Evolutionary conservation across 2,888 invertebrate genomes (phyloP).

Genomic region (Drosophila macrospina): DNA sequence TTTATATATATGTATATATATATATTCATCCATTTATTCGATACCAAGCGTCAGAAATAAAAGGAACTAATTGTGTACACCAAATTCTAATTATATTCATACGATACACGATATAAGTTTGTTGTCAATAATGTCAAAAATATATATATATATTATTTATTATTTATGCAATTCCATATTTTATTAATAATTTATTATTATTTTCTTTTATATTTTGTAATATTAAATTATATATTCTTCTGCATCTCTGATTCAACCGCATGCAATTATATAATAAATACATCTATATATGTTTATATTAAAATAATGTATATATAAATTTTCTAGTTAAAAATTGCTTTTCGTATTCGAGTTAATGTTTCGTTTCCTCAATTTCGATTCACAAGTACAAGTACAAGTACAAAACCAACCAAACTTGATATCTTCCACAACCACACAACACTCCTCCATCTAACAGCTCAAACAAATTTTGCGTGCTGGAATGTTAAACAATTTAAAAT

Average conservation of each 20-base stretch:
- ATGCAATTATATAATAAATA: constrained; percentile 33
- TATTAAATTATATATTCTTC: constrained; percentile 34
- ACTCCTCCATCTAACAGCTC: constrained; percentile 15
- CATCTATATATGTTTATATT: constrained; percentile 27
- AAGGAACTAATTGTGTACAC: constrained; percentile 52
- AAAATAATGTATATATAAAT: constrained; percentile 47
- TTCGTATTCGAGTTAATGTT: constrained; percentile 60
- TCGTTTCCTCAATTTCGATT: constrained; percentile 71
- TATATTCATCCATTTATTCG: constrained; percentile 23
- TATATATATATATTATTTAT: no score
- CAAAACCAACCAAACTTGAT: constrained; percentile 41
- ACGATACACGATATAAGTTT: constrained; percentile 20
- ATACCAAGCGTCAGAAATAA: constrained; percentile 42
- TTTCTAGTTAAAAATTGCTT: constrained; percentile 67
- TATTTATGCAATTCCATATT: constrained; percentile 36
- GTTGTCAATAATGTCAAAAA: constrained; percentile 44
- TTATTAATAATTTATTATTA: background rate
- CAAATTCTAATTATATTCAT: constrained; percentile 29
- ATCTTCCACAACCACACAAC: constrained; percentile 6
- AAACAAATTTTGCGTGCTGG: constrained; percentile 41
- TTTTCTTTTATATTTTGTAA: constrained; percentile 24
- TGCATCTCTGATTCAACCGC: constrained; percentile 19
- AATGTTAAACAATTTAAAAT: constrained; percentile 53
- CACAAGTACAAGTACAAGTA: constrained; percentile 52
- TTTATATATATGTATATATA: constrained; percentile 24